These are phyloP conservation scores for Macroglossus sobrinus DNA, from an alignment of 2,113 vertebrate species.

Conservation along the genomic window DNA sequence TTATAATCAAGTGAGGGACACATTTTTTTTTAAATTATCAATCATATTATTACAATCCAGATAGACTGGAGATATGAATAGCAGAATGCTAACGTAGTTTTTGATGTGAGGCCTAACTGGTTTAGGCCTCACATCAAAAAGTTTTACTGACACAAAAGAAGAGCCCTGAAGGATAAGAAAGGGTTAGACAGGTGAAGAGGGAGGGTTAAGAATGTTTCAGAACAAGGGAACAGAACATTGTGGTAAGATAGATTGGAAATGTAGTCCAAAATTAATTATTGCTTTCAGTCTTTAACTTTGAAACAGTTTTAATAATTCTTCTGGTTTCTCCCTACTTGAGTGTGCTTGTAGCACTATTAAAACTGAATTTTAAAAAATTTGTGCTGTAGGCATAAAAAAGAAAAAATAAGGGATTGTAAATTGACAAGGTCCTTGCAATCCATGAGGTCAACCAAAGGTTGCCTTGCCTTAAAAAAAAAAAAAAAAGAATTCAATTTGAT, in stretches of 20 bases:
- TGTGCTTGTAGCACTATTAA: background rate
- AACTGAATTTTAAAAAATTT: background rate
- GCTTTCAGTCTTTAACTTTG: background rate
- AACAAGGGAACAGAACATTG: background rate
- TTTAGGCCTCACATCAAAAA: background rate
- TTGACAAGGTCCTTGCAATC: too few relatives aligned
- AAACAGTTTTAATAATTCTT: background rate
- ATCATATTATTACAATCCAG: background rate
- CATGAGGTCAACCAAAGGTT: too few relatives aligned
- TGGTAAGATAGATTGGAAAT: background rate
- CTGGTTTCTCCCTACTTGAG: background rate
- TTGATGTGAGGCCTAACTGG: background rate
- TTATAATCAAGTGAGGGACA: background rate
- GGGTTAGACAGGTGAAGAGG: background rate
- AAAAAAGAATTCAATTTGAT: background rate
- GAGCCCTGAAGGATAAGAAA: background rate
- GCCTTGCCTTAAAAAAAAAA: too few relatives aligned
- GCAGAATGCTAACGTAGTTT: background rate
- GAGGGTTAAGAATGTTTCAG: background rate
- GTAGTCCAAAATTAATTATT: background rate
- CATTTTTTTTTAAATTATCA: background rate
- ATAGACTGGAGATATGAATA: background rate
- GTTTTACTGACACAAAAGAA: background rate
- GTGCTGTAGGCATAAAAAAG: too few relatives aligned
- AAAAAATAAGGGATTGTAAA: too few relatives aligned